Conservation (phyloP, 2,888 invertebrate species). For the Beris morrisii region DNA sequence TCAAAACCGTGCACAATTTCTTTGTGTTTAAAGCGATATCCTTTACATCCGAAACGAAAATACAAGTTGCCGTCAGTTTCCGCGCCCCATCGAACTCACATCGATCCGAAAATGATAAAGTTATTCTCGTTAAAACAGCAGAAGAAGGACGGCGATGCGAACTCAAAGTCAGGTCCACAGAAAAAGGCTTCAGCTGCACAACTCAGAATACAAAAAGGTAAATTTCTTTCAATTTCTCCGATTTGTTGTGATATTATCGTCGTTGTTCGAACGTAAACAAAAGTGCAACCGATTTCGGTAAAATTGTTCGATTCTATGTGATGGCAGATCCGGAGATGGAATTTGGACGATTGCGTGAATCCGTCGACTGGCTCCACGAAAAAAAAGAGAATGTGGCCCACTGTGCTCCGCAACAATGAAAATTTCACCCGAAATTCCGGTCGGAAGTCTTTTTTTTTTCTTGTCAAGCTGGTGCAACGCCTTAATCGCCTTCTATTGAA, state of each 20-base stretch:
- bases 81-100: constrained; percentile 2
- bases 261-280: neutral
- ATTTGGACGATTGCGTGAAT: too few species aligned
- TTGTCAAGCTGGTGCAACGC: too few species aligned
- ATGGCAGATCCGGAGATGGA: too few species aligned
- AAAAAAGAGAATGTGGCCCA: too few species aligned
- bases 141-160: constrained; percentile 94
- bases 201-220: constrained; percentile 96
- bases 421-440: too few species aligned
- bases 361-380: too few species aligned
- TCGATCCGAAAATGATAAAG: constrained; percentile 77
- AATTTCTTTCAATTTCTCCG: constrained; percentile 15
- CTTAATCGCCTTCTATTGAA: too few species aligned
- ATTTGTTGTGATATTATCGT: neutral
- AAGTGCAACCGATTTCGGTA: neutral
- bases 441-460: too few species aligned
- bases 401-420: too few species aligned
- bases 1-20: constrained; percentile 8
- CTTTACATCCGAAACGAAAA: neutral
- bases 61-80: neutral
- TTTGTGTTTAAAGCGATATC: constrained; percentile 10
- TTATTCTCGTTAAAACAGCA: constrained; percentile 97
- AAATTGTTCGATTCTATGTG: too few species aligned
- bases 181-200: constrained; percentile 97
- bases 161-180: constrained; percentile 72